Conservation (phyloP, 2,888 invertebrate genomes). For the Apomyelois bistriatella region DNA sequence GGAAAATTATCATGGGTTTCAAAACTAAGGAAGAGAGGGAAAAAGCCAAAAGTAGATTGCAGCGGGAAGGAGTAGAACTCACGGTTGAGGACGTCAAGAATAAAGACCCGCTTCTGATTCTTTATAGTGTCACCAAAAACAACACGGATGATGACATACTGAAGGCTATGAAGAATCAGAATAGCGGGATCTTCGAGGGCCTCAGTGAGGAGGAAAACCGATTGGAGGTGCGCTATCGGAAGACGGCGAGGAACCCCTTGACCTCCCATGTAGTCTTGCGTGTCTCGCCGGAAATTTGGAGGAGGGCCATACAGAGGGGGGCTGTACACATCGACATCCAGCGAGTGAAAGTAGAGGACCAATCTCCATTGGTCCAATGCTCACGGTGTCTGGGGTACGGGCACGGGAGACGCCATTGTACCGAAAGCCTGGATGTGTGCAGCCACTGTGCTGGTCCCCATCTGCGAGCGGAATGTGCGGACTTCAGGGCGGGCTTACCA, state of each 20-base stretch:
- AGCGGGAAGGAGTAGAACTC: background rate
- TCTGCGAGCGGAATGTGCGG: background rate
- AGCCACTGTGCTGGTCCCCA: background rate
- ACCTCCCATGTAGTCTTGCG: background rate
- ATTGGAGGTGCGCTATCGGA: background rate
- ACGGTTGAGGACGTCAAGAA: background rate
- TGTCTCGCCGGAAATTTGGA: background rate
- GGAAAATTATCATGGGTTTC: background rate
- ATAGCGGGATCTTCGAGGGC: background rate
- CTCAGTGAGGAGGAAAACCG: background rate
- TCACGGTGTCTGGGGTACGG: too few species aligned
- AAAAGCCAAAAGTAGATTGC: background rate
- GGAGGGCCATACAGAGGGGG: background rate
- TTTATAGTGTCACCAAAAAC: background rate
- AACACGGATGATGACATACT: background rate
- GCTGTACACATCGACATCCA: background rate
- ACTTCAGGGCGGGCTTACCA: background rate
- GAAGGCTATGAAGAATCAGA: background rate
- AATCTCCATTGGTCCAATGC: background rate
- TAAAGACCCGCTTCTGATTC: background rate
- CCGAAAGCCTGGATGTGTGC: too few species aligned
- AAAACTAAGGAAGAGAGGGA: background rate
- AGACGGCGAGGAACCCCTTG: background rate
- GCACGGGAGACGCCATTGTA: too few species aligned
- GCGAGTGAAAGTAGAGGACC: background rate